phyloP scores from a whole-genome alignment of 2,888 invertebrate species.

The Parasteatoda lunata region DNA sequence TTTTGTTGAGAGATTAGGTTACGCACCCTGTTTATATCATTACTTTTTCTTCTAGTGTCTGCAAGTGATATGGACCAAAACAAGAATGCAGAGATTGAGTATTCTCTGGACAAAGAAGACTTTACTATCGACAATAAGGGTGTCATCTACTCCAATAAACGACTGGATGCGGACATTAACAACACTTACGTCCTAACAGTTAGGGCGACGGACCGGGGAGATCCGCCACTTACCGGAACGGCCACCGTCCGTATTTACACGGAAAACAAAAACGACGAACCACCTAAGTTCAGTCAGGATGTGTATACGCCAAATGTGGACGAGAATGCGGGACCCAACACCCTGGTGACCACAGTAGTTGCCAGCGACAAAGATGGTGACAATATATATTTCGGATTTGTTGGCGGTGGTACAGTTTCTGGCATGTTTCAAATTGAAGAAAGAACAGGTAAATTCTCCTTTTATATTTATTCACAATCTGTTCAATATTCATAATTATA shows the following conservation, averaged over 20 bases:
- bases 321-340: slow-evolving; percentile 95
- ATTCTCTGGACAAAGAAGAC: slow-evolving; percentile 92
- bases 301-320: slow-evolving; percentile 97
- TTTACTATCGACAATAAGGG: slow-evolving; percentile 95
- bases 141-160: slow-evolving; percentile 92
- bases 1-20: no score
- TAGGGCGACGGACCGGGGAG: slow-evolving; percentile 95
- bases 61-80: slow-evolving; percentile 97
- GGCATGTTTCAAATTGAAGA: slow-evolving; percentile 97
- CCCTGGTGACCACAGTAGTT: slow-evolving; percentile 95
- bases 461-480: background rate
- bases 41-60: slow-evolving; percentile 78
- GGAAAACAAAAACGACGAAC: slow-evolving; percentile 98
- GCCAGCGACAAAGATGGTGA: slow-evolving; percentile 98
- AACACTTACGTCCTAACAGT: slow-evolving; percentile 96
- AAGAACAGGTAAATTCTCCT: slow-evolving; percentile 80
- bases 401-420: slow-evolving; percentile 88
- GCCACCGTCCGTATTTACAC: slow-evolving; percentile 96
- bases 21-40: background rate
- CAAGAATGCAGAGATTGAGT: slow-evolving; percentile 94
- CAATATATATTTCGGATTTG: slow-evolving; percentile 90
- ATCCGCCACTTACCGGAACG: slow-evolving; percentile 91
- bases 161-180: slow-evolving; percentile 95
- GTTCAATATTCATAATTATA: no score
- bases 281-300: slow-evolving; percentile 96